phyloP scores from a whole-genome alignment of 2,113 vertebrate genomes.

The Strix aluco region DNA sequence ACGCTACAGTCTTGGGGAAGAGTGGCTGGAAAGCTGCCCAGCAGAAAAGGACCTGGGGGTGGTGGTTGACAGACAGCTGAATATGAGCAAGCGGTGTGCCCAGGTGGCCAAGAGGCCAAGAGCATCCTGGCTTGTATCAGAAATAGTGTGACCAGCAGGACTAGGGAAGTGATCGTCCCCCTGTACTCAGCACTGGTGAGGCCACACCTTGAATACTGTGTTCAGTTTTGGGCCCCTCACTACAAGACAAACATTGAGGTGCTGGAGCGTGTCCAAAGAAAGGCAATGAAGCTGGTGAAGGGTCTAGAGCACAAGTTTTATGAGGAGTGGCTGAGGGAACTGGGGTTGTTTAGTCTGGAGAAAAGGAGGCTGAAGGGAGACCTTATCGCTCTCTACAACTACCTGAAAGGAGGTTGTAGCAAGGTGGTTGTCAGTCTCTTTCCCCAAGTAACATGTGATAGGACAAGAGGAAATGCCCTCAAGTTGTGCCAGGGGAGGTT shows the following conservation, averaged over 20 bases:
- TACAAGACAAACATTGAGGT: not conserved
- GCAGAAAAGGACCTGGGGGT: not conserved
- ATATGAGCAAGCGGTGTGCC: not conserved
- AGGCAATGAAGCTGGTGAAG: not conserved
- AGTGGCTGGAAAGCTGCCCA: not conserved
- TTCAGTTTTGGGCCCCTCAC: not conserved
- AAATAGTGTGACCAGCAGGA: not conserved
- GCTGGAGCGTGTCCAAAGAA: not conserved
- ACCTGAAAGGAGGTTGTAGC: not conserved
- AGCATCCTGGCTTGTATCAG: not conserved
- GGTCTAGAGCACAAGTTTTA: fast-evolving
- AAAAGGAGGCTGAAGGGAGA: not conserved
- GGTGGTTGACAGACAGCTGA: fast-evolving
- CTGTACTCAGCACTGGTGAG: not conserved
- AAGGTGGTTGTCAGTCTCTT: not conserved
- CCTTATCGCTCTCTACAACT: not conserved
- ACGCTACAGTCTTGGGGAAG: not conserved
- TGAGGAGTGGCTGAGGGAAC: not conserved
- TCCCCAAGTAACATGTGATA: not conserved
- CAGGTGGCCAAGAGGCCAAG: not conserved
- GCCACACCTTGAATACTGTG: fast-evolving
- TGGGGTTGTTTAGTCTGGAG: not conserved
- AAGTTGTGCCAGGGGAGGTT: not conserved
- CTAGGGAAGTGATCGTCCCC: not conserved
- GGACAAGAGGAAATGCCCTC: not conserved